phyloP scores from a whole-genome alignment of 2,888 invertebrate genomes.

The Sinodicranocentrus sp. region DNA sequence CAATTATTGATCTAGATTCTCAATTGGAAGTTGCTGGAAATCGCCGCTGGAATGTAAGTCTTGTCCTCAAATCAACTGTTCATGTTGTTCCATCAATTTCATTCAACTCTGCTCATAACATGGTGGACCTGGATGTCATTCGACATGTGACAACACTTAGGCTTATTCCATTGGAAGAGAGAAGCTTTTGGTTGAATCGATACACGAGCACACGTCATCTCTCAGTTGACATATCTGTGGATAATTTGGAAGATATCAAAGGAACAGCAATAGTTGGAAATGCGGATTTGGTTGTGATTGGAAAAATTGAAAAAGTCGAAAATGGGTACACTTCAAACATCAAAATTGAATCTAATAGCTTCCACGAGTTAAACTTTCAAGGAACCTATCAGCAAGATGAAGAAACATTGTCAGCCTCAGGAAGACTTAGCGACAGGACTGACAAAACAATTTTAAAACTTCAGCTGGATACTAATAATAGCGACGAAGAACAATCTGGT shows the following conservation, averaged over 20 bases:
- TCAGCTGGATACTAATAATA: not conserved
- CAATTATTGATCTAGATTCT: conserved; percentile 36
- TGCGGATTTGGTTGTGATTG: conserved; percentile 28
- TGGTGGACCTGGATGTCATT: conserved; percentile 36
- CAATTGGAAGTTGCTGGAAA: conserved; percentile 30
- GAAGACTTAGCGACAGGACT: not conserved
- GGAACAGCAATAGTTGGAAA: conserved; percentile 45
- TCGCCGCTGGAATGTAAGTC: conserved; percentile 36
- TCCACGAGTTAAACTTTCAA: conserved; percentile 36
- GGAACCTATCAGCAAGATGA: conserved; percentile 3
- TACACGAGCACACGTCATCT: not conserved
- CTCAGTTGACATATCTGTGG: conserved; percentile 18
- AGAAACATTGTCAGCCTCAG: not conserved
- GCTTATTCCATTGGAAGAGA: conserved; percentile 31
- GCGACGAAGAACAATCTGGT: not conserved
- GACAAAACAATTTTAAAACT: conserved; percentile 22
- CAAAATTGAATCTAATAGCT: conserved; percentile 39
- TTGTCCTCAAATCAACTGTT: conserved; percentile 37
- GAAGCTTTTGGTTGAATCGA: conserved; percentile 30
- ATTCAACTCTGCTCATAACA: conserved; percentile 39
- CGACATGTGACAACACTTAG: conserved; percentile 26
- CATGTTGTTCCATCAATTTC: conserved; percentile 40
- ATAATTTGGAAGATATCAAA: conserved; percentile 51
- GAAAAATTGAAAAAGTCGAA: conserved; percentile 31
- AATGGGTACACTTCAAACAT: conserved; percentile 35